Evolutionary conservation across 2,797 vertebrate genomes (phyloP), one percentile per base, ranked within the genome.

Genomic region (Arrhamphus sclerolepis): DNA sequence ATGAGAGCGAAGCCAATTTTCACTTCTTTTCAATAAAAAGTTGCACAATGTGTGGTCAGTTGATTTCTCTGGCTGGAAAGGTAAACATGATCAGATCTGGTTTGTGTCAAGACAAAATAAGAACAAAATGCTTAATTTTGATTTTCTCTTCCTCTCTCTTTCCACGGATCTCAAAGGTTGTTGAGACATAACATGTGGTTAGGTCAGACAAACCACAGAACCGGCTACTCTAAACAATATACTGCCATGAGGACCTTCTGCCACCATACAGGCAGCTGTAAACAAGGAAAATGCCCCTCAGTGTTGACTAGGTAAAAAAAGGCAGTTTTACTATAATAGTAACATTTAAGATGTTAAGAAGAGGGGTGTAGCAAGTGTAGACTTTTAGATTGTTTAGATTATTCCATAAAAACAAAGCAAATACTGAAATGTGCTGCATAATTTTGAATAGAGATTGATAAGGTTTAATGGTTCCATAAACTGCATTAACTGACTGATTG

Each of bases 181-280:
- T 59, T 70, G 73, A 87, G 82, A 87, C 85, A 83, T 67, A 84
- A 85, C 81, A 85, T 79, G 81, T 34, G 74, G 76, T 83, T 51
- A 19, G 41, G 72, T 77, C 61, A 77, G 62, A 80, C 49, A 56
- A 70, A 66, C 76, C 72, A 5, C 84, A 80, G 71, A 79, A 70
- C 68, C 75, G 29, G 18, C 50, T 65, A 51, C 71, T 86, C 77
- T 49, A 81, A 81, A 87, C 77, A 83, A 66, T 17, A 69, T 51
- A 34, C 68, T 70, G 22, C 70, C 60, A 69, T 34, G 48, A 75
- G 66, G 70, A 69, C 65, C 42, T 57, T 65, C 72, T 41, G 68
- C 67, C 62, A 77, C 72, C 72, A 70, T 50, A 75, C 55, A 49
- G 54, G 54, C 46, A 22, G 28, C 22, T 14, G 69, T 70, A 77